Base-by-base conservation (phyloP, 1,140 invertebrate genomes). In the Pogonomyrmex barbatus region DNA sequence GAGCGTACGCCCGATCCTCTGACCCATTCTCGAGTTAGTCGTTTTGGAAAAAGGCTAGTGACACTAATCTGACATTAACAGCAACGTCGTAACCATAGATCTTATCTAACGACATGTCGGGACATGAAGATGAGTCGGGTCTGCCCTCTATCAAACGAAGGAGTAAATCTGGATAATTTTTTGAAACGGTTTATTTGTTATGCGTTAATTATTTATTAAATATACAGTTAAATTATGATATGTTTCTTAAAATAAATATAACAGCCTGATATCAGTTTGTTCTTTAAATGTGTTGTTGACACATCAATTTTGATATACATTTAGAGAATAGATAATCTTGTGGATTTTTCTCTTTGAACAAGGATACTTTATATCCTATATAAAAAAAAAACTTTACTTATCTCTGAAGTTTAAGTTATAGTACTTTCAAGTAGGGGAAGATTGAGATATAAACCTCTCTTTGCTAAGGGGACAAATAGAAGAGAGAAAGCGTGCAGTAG, bases 41-140 rank as follows among this genome's bases (percentile, higher is more conserved):
- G 71, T 70, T 87, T 89, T 30, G 47, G 70, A 65, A 79, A 89
- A 90, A 75, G 65, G 84, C 71, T 84, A 86, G 85, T 91, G 92
- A 92, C 91, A 90, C 90, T 93, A 93, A 93, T 93, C 92, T 79
- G 91, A 93, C 91, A 87, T 86, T 91, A 91, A 89, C 89, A 56
- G 91, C 81, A 65, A 56, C 79, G 54, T 62, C 73, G 76, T 85
- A 58, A 88, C 63, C 89, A 85, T 58, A 91, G 90, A 91, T 91
- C 65, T 85, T 91, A 93, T 92, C 92, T 85, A 8, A 33, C 33
- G 56, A 47, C 67, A 76, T 45, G 73, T n/a, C 70, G 36, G 39
- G 24, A 63, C 65, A 78, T 52, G n/a, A 62, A 39, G 30, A 62
- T 71, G n/a, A 39, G n/a, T 67, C 47, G n/a, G 4, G 50, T 54